These are phyloP conservation scores for Pilophorus perplexus DNA, from an alignment of 2,888 invertebrate genomes.

Conservation along the genomic window DNA sequence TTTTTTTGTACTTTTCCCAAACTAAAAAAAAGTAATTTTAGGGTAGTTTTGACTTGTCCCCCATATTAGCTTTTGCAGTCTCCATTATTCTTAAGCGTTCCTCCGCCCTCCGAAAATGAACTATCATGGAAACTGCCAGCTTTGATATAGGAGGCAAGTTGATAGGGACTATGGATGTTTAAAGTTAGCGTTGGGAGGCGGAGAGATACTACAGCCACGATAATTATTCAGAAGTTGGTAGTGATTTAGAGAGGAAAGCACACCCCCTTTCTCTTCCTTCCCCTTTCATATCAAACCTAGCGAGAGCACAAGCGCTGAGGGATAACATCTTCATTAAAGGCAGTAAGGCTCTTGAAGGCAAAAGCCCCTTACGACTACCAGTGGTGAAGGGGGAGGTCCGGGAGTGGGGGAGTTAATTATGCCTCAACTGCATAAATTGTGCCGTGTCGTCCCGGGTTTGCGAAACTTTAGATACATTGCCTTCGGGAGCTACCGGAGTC, in stretches of 20 bases:
- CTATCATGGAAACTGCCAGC: conserved; percentile 12
- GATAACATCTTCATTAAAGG: conserved; percentile 40
- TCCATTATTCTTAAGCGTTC: too few relatives aligned
- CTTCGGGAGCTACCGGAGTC: neutral
- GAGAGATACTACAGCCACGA: conserved; percentile 26
- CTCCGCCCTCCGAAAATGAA: conserved; percentile 4
- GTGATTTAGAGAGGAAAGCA: conserved; percentile 34
- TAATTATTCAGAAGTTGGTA: conserved; percentile 41
- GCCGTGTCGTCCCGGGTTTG: conserved; percentile 36
- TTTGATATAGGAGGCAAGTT: conserved; percentile 23
- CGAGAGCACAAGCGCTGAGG: conserved; percentile 34
- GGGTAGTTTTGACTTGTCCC: too few relatives aligned
- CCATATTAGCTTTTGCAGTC: too few relatives aligned
- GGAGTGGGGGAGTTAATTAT: conserved; percentile 39
- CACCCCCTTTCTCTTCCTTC: neutral
- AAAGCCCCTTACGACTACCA: conserved; percentile 10
- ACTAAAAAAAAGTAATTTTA: too few relatives aligned
- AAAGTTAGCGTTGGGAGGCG: conserved; percentile 12
- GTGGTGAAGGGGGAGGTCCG: neutral
- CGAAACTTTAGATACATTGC: conserved; percentile 42
- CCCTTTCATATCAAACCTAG: conserved; percentile 40
- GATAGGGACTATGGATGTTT: conserved; percentile 31
- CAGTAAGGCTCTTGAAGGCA: conserved; percentile 37
- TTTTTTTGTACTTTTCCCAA: too few relatives aligned
- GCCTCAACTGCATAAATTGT: conserved; percentile 43